Evolutionary conservation across 2,797 vertebrate species (phyloP), one percentile per base, ranked within the genome.

Genomic region (Selene dorsalis): DNA sequence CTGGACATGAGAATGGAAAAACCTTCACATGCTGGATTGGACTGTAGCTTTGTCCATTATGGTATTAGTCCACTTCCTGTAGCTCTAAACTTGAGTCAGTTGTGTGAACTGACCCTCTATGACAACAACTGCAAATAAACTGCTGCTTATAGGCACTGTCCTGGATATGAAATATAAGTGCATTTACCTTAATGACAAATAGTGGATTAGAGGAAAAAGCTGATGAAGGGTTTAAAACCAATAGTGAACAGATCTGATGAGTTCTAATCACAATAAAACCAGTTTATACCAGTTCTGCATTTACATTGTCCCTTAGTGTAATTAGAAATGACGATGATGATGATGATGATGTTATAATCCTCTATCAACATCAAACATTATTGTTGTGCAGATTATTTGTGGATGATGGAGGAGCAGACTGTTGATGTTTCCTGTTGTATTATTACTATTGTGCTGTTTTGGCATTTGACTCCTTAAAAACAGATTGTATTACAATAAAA

Each of bases 261-360:
- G 28, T 7, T 17, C n/a, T 6, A 22, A 39, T 30, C 38, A 26
- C n/a, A 41, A 50, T 32, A 24, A 58, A 56, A 26, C 28, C n/a
- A 57, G n/a, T 22, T 45, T 17, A 50, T 41, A 32, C 47, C 63
- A 43, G 38, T 24, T 47, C 32, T 55, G 9, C 64, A 50, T 35
- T 52, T 30, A 38, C 14, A n/a, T 43, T 16, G 26, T 9, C 16
- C 28, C 30, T 50, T 9, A 30, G 17, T 47, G 48, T 38, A 10
- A 68, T 12, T 6, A 16, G 16, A 47, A 35, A 73, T 62, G 12
- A 70, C 53, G 32, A 59, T 17, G 12, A 70, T 59, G 32, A 48
- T 48, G 32, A 69, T 56, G 24, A n/a, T 62, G 12, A 70, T 59
- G 32, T 53, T 18, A 35, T 45, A 35, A 59, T 63, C 48, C 55